Percentiles rank a stretch among this genome's conserved stretches.
Conservation (phyloP, 2,797 vertebrate genomes). For the Champsocephalus esox region DNA sequence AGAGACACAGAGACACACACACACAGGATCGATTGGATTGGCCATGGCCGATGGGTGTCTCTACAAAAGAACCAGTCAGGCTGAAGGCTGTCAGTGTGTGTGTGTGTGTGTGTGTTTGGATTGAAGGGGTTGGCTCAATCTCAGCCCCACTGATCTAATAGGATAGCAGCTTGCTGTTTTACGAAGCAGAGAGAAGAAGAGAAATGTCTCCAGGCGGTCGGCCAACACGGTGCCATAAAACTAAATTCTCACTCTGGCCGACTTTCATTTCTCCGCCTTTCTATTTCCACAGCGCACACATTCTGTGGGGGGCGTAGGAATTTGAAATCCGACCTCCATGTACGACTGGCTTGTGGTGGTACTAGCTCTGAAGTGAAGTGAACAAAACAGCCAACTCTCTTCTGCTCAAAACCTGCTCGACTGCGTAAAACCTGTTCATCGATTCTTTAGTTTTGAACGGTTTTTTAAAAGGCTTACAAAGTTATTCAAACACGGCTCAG, state of each 20-base stretch:
- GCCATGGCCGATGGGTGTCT: slow-evolving; percentile 43
- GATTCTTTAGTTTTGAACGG: not conserved
- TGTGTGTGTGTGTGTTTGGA: slow-evolving; percentile 2
- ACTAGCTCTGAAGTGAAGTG: not conserved
- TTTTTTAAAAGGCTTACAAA: slow-evolving; percentile 18
- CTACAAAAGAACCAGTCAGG: slow-evolving; percentile 58
- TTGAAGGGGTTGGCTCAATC: slow-evolving; percentile 43
- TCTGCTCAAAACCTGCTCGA: not conserved
- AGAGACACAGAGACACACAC: too few relatives aligned
- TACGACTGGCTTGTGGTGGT: slow-evolving; percentile 21
- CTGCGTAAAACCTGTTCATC: not conserved
- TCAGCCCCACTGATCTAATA: slow-evolving; percentile 69
- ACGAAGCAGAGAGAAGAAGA: slow-evolving; percentile 67
- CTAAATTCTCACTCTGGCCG: slow-evolving; percentile 57
- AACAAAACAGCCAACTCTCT: not conserved
- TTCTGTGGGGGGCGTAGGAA: slow-evolving; percentile 25
- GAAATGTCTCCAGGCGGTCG: slow-evolving; percentile 64
- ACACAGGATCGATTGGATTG: slow-evolving; percentile 62
- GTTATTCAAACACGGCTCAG: slow-evolving; percentile 45
- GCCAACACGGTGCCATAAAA: slow-evolving; percentile 71
- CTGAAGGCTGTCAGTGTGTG: slow-evolving; percentile 46
- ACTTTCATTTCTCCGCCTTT: slow-evolving; percentile 56
- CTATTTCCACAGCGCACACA: slow-evolving; percentile 30
- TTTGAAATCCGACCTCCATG: slow-evolving; percentile 47
- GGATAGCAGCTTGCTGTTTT: slow-evolving; percentile 63